These are phyloP conservation scores for Dioctria linearis DNA, from an alignment of 2,888 invertebrate species.

Conservation along the genomic window DNA sequence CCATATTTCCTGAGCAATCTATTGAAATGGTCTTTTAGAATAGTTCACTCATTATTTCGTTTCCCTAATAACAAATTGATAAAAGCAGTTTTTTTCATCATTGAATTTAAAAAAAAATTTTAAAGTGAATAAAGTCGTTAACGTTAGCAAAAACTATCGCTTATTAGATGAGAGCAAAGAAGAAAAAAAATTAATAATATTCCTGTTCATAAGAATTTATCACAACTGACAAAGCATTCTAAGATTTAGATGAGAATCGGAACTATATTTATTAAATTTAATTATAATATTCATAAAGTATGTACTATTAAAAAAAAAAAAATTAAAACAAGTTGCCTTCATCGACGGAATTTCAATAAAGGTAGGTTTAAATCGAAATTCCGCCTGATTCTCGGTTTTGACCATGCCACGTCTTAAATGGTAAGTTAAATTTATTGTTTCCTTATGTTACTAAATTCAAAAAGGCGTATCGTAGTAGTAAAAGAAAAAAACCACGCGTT, in stretches of 20 bases:
- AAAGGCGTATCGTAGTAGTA: slow-evolving; percentile 6
- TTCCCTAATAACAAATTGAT: not conserved
- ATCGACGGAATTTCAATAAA: slow-evolving; percentile 62
- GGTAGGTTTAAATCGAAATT: slow-evolving; percentile 68
- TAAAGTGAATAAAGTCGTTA: not conserved
- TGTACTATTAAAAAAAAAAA: slow-evolving; percentile 26
- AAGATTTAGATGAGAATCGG: slow-evolving; percentile 38
- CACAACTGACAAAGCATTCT: too few species aligned
- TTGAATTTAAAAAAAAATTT: not conserved
- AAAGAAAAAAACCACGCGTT: slow-evolving; percentile 11
- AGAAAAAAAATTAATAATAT: not conserved
- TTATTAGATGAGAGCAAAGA: not conserved
- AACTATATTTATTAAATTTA: slow-evolving; percentile 28
- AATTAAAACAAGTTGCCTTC: slow-evolving; percentile 26
- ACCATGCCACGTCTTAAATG: slow-evolving; percentile 69
- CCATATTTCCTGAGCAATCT: too few species aligned
- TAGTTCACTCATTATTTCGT: not conserved
- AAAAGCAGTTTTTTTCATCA: not conserved
- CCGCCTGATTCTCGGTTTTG: slow-evolving; percentile 68
- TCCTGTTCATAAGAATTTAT: not conserved
- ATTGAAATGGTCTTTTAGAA: not conserved
- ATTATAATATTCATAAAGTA: slow-evolving; percentile 15
- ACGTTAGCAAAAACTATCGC: not conserved
- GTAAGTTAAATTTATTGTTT: slow-evolving; percentile 67
- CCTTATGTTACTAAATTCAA: slow-evolving; percentile 53